Conservation (phyloP, 2,888 invertebrate species). For the Chrysina gloriosa region DNA sequence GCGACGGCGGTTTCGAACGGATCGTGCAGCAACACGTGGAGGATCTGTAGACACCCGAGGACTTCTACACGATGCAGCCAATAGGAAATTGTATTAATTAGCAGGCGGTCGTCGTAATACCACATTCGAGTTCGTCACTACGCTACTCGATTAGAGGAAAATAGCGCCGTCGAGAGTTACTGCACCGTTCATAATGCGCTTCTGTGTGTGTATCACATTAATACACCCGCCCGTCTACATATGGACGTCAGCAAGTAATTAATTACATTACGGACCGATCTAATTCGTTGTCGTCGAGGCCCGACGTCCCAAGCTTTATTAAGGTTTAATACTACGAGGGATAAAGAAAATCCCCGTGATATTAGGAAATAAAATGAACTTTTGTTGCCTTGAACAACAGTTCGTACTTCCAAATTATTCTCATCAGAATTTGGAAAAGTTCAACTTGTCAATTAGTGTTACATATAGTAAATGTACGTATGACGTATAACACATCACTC, state of each 20-base stretch:
- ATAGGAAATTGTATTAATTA: constrained; percentile 2
- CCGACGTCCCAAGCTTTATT: no score
- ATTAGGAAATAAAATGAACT: no score
- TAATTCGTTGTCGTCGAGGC: neutral
- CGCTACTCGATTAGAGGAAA: neutral
- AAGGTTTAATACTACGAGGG: no score
- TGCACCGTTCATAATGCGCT: neutral
- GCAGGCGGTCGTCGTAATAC: neutral
- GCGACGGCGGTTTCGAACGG: neutral
- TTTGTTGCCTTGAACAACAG: no score
- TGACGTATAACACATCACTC: no score
- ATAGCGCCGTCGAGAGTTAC: neutral
- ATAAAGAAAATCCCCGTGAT: no score
- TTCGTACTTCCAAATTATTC: no score
- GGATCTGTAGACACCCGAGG: neutral
- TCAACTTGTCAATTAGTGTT: no score
- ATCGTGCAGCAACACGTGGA: neutral
- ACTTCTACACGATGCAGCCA: neutral
- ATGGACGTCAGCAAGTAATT: constrained; percentile 5
- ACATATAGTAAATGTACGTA: no score
- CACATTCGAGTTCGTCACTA: neutral
- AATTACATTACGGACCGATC: neutral
- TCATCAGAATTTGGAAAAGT: no score
- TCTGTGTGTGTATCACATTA: neutral
- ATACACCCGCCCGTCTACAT: neutral